Percentiles rank a stretch among this genome's conserved stretches.
Conservation (phyloP, 2,797 vertebrate genomes). For the Melanogrammus aeglefinus region DNA sequence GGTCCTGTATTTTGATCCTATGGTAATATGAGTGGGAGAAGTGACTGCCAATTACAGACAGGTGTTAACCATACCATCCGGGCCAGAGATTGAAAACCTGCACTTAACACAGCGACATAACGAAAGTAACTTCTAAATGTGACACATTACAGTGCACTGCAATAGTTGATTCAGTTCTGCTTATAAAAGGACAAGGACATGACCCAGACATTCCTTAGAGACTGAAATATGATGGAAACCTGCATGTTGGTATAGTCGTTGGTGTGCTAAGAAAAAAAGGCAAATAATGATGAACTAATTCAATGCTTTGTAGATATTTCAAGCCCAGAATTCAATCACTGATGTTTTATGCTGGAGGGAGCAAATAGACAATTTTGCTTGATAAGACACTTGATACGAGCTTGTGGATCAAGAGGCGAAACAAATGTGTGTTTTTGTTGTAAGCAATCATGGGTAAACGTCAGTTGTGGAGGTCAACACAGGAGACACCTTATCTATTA, state of each 20-base stretch:
- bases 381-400: neutral
- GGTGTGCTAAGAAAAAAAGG: neutral
- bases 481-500: constrained; percentile 4
- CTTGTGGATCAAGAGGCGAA: neutral
- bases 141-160: neutral
- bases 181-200: neutral
- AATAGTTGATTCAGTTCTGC: neutral
- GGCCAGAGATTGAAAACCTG: neutral
- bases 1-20: neutral
- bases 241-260: neutral
- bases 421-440: neutral
- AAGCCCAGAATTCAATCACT: neutral
- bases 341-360: neutral
- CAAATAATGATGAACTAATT: neutral
- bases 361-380: neutral
- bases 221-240: neutral
- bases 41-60: neutral
- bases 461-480: neutral
- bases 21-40: neutral
- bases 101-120: neutral
- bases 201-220: neutral
- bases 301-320: neutral
- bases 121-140: neutral
- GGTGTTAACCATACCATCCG: neutral
- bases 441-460: neutral